A percentile compares a stretch with the other conserved stretches of the same genome.
Evolutionary conservation across 2,113 vertebrate genomes (phyloP).

Genomic region (Daphoenositta chrysoptera): DNA sequence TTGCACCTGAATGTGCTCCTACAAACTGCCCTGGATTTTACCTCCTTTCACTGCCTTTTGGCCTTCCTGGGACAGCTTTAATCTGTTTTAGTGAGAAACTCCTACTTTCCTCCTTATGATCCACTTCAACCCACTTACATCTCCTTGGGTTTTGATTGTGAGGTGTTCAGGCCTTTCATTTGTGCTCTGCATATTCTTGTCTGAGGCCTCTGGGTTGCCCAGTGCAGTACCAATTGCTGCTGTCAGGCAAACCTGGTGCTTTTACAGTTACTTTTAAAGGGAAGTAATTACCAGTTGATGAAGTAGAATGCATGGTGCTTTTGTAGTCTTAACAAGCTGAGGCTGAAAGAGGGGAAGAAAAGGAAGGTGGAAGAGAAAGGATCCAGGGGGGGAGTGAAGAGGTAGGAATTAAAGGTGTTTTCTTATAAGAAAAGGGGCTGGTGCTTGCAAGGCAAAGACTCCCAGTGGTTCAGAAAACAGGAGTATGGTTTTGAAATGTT

Average conservation of each 20-base stretch:
- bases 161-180: not conserved
- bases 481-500: not conserved
- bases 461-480: not conserved
- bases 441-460: not conserved
- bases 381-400: not conserved
- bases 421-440: not conserved
- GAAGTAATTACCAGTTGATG: not conserved
- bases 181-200: not conserved
- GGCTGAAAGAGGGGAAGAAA: not conserved
- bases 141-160: not conserved
- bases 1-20: not conserved
- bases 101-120: not conserved
- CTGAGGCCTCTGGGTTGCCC: not conserved
- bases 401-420: not conserved
- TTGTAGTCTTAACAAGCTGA: not conserved
- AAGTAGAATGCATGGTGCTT: not conserved
- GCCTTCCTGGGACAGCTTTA: not conserved
- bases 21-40: not conserved
- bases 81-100: not conserved
- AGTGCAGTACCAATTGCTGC: not conserved
- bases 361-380: not conserved
- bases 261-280: not conserved
- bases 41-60: not conserved
- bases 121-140: not conserved
- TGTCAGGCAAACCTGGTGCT: not conserved